Conservation (phyloP, 2,888 invertebrate species). For the Parelbella ahira region DNA sequence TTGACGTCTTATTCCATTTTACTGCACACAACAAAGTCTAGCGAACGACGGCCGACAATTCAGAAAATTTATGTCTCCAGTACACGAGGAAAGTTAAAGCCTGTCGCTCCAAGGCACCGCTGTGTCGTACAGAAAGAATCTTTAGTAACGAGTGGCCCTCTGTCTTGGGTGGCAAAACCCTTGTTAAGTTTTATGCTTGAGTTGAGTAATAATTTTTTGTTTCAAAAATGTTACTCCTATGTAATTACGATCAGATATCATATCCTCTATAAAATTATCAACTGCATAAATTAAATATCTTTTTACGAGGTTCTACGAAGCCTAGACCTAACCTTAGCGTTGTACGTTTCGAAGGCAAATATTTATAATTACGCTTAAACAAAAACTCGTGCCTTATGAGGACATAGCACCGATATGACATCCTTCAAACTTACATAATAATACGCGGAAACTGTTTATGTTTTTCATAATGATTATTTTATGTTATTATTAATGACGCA, state of each 20-base stretch:
- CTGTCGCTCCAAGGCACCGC: background rate
- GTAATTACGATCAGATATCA: too few species aligned
- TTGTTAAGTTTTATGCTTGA: background rate
- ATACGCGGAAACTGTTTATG: constrained; percentile 35
- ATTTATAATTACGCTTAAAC: constrained; percentile 13
- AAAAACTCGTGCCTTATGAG: constrained; percentile 15
- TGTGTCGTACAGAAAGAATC: constrained; percentile 4
- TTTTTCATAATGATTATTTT: constrained; percentile 25
- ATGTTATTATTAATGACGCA: constrained; percentile 36
- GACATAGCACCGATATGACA: constrained; percentile 29
- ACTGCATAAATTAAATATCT: too few species aligned
- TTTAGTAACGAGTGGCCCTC: background rate
- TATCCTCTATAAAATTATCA: too few species aligned
- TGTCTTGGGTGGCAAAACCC: constrained; percentile 1
- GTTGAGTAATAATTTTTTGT: too few species aligned
- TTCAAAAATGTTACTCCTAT: too few species aligned
- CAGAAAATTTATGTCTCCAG: constrained; percentile 53
- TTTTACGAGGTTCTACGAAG: too few species aligned
- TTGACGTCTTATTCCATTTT: constrained; percentile 52
- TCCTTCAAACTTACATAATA: constrained; percentile 29
- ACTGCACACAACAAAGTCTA: constrained; percentile 48
- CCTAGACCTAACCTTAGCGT: constrained; percentile 2
- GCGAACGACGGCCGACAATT: constrained; percentile 42
- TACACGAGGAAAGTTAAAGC: constrained; percentile 9
- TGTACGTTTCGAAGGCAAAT: constrained; percentile 10